These are phyloP conservation scores for Chalcis sispes DNA, from an alignment of 2,888 invertebrate genomes.

Conservation along the genomic window DNA sequence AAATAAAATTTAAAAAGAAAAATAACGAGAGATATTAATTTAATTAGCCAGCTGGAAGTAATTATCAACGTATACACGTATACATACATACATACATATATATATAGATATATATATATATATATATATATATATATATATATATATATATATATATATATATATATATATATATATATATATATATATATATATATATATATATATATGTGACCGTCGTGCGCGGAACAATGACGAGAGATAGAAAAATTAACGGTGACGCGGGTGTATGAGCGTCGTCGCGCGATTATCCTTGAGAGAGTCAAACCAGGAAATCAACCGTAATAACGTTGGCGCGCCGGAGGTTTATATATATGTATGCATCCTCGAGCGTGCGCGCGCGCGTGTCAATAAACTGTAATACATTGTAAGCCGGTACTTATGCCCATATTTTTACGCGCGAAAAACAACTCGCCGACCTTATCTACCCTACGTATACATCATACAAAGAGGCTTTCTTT, in stretches of 20 bases:
- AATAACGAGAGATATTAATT: too few species aligned
- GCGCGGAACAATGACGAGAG: constrained; percentile 33
- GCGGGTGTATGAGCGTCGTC: background rate
- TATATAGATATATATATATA: too few species aligned
- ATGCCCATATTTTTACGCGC: background rate
- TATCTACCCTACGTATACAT: too few species aligned
- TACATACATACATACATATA: too few species aligned
- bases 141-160: too few species aligned
- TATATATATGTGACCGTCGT: background rate
- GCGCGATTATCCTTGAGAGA: constrained; percentile 28
- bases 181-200: background rate
- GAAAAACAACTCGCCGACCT: too few species aligned
- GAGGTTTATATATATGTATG: constrained; percentile 16
- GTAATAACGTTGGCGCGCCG: background rate
- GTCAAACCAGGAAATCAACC: constrained; percentile 30
- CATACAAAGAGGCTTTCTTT: too few species aligned
- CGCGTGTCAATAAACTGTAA: constrained; percentile 24
- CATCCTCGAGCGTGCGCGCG: background rate
- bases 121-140: too few species aligned
- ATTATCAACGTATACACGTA: too few species aligned
- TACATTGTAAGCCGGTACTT: background rate
- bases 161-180: too few species aligned
- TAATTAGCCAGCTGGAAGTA: background rate
- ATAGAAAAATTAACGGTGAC: constrained; percentile 34
- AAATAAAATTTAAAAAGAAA: background rate